A percentile compares a stretch with the other conserved stretches of the same genome.
Conservation (phyloP, 2,888 invertebrate genomes). For the Carabus problematicus region DNA sequence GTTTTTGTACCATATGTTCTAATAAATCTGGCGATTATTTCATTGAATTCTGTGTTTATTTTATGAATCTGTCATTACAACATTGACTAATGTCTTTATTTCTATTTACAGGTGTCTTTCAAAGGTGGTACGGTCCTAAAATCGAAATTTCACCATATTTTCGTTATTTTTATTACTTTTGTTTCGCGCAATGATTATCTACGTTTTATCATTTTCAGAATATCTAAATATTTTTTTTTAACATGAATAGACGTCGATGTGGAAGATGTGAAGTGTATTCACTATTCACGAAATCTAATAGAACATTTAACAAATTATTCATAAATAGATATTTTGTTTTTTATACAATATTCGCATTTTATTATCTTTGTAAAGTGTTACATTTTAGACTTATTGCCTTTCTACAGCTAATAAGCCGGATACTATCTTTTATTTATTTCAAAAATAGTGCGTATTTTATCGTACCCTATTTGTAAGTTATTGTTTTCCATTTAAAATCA, state of each 20-base stretch:
- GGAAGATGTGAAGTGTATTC: neutral
- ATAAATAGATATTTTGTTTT: neutral
- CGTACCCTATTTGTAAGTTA: too few species aligned
- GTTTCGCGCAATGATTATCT: neutral
- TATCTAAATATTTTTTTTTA: neutral
- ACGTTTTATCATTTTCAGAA: neutral
- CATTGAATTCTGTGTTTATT: slow-evolving; percentile 10
- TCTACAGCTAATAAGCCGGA: too few species aligned
- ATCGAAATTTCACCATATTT: neutral
- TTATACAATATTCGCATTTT: neutral
- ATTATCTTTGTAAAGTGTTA: too few species aligned
- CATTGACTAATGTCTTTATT: slow-evolving; percentile 14
- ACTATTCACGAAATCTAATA: neutral
- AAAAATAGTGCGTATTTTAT: too few species aligned
- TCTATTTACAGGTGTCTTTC: slow-evolving; percentile 16
- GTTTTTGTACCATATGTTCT: slow-evolving; percentile 2
- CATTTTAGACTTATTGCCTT: too few species aligned
- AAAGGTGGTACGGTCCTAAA: neutral
- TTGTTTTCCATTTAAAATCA: too few species aligned
- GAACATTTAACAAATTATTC: slow-evolving; percentile 2
- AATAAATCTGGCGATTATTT: slow-evolving; percentile 16
- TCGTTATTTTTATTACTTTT: neutral
- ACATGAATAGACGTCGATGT: neutral
- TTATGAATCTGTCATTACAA: slow-evolving; percentile 14
- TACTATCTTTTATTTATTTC: too few species aligned